phyloP scores from a whole-genome alignment of 2,888 invertebrate genomes.

The Leptopilina drosophilae region DNA sequence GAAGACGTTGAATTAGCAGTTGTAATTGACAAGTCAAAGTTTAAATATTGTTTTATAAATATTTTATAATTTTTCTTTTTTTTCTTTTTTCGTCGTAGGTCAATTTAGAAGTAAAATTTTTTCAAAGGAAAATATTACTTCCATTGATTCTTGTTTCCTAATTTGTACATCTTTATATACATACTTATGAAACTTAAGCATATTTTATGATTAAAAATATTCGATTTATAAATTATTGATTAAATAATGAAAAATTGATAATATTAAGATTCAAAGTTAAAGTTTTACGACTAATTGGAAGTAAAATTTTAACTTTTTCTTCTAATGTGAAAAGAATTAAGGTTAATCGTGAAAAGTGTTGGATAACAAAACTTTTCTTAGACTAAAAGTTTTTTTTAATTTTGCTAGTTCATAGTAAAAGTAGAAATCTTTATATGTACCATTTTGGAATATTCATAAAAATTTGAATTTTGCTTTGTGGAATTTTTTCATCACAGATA shows the following conservation, averaged over 20 bases:
- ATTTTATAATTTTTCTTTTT: background rate
- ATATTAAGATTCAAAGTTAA: background rate
- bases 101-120: background rate
- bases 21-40: background rate
- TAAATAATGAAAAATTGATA: background rate
- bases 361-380: background rate
- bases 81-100: background rate
- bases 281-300: background rate
- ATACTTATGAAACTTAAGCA: background rate
- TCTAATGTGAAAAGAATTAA: background rate
- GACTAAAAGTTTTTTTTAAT: background rate
- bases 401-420: background rate
- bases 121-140: background rate
- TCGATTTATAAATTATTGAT: background rate
- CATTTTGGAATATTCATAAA: background rate
- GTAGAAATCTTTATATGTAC: background rate
- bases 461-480: background rate
- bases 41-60: conserved; percentile 10
- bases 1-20: conserved; percentile 19
- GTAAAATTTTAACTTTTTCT: background rate
- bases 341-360: background rate
- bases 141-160: conserved; percentile 2
- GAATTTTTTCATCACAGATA: background rate
- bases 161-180: conserved; percentile 14
- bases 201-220: background rate